Base-by-base conservation (phyloP, 2,113 vertebrate species). In the Rhinogobius similis region DNA sequence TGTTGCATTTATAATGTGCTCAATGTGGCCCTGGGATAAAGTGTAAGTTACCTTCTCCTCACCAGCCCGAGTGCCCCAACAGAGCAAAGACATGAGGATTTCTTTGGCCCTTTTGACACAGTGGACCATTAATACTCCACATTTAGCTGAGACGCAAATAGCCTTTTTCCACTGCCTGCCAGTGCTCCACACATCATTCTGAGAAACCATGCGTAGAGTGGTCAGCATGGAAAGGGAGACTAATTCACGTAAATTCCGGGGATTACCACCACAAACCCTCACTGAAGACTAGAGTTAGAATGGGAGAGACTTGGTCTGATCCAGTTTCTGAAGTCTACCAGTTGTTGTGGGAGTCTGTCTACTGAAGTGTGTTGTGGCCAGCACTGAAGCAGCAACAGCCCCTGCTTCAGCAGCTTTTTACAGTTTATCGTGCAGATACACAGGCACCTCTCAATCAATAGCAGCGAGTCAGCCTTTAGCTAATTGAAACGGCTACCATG, bases 91-190 rank as follows among this genome's bases (percentile, higher is more conserved):
- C 77, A 77, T 77, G 82, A 82, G 89, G 87, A 85, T 88, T 85
- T 89, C 87, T 89, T 67, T 69, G 85, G 79, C 85, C 84, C 80
- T 78, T 78, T 73, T 64, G 73, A 84, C 87, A 90, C 86, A 85
- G 82, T 79, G 55, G 70, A 69, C 81, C 86, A 91, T 93, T 93
- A 94, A 92, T 83, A 69, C 87, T 83, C 90, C 55, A 81, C 87
- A 92, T 93, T 93, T 93, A 93, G 92, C 88, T 68, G 62, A 53
- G 92, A 92, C 89, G 73, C 79, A 94, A 93, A 93, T 93, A 93
- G 91, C 79, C 80, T 92, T 91, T 94, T 94, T 93, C 92, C 93
- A 93, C 87, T 79, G 86, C 70, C 86, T 82, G 87, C 78, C 88
- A 88, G 83, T 79, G 77, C 59, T 62, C 79, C 82, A 84, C 82